phyloP scores from a whole-genome alignment of 2,113 vertebrate species.

The Aptenodytes forsteri region DNA sequence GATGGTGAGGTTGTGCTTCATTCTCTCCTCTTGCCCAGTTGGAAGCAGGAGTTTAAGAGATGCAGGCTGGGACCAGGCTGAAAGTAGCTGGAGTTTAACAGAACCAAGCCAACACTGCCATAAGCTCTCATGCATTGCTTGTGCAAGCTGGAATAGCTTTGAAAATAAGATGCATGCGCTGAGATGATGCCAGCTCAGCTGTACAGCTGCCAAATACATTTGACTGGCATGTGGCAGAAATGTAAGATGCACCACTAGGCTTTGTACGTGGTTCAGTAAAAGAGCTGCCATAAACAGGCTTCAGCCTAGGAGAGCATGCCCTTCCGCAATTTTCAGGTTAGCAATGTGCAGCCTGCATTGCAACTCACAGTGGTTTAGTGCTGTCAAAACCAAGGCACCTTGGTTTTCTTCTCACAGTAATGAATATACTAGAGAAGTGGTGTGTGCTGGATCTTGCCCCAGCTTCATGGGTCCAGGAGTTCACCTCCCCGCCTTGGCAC shows the following conservation, averaged over 20 bases:
- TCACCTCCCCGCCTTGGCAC: background rate
- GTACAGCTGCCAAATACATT: background rate
- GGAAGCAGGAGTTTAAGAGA: background rate
- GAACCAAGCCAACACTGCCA: background rate
- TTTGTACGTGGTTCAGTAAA: background rate
- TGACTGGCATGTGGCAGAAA: background rate
- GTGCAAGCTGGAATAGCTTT: background rate
- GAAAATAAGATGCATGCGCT: background rate
- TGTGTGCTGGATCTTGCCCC: too few species aligned
- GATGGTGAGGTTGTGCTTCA: background rate
- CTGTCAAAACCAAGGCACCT: background rate
- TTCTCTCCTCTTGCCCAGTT: background rate
- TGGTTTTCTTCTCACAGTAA: background rate
- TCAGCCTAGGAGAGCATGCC: fast-evolving
- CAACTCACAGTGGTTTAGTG: background rate
- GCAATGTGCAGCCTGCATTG: background rate
- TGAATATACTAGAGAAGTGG: background rate
- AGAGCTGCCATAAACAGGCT: background rate
- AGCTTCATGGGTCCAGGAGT: background rate
- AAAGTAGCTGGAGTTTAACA: background rate
- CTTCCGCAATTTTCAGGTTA: background rate
- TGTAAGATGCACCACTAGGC: background rate
- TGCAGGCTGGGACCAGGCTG: background rate
- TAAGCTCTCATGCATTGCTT: too few species aligned
- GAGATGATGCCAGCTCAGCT: background rate